Base-by-base conservation (phyloP, 2,113 vertebrate genomes). In the Callorhinus ursinus region DNA sequence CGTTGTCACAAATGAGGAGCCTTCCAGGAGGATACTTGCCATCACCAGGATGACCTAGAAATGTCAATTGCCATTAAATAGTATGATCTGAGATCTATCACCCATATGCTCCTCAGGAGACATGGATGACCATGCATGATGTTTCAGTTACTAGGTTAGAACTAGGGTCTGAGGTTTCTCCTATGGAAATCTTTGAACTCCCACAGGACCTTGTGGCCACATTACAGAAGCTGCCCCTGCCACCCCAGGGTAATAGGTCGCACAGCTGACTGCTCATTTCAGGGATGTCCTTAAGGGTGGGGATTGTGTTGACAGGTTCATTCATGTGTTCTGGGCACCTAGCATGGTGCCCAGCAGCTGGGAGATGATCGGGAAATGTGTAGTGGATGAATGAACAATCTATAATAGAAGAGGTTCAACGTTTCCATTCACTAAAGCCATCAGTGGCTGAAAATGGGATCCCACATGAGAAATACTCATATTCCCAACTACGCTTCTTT, bases 11-110 rank as follows among this genome's bases (percentile, higher is more conserved):
- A 63, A 74, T 21, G 26, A 93, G 88, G 63, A 87, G 69, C 6
- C 84, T 95, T 97, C 86, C 67, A 90, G 86, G 72, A 93, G 71
- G 42, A 59, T 51, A 51, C 51, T 93, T 96, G 87, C 90, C 92
- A 53, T 90, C 57, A 55, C 59, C 5, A 57, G 33, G 24, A 10
- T 96, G 96, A 95, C 96, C 90, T 93, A 95, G 92, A 97, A 97
- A 97, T 82, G 95, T 83, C 96, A 69, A 28, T 31, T 69, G 72
- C 76, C 89, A 72, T 95, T 92, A 95, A 97, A 57, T 42, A 69
- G 7, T 81, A 9, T 33, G 79, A 55, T 67, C 61, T 71, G 82
- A 96, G 90, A 39, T 42, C 2, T 71, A 22, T 72, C 74, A 79
- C 72, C 79, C 72, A 51, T 18, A n/a, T 46, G 93, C 61, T 87